phyloP scores from a whole-genome alignment of 2,113 vertebrate genomes.

The Clarias magur region DNA sequence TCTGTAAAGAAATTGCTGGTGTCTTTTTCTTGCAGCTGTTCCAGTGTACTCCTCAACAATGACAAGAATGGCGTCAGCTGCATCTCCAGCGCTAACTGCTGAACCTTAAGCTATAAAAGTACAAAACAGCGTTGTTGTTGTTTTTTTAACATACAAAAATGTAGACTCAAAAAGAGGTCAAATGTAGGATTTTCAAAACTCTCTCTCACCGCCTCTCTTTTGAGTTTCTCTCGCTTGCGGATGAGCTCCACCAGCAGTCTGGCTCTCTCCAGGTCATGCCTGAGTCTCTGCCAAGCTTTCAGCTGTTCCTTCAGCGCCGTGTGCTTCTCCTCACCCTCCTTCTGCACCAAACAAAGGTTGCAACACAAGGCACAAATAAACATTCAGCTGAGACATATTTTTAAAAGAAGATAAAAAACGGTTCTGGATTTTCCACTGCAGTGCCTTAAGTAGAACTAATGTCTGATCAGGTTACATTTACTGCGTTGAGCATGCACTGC shows the following conservation, averaged over 20 bases:
- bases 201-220: slow-evolving; percentile 90
- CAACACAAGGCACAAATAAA: slow-evolving; percentile 28
- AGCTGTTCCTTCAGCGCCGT: slow-evolving; percentile 93
- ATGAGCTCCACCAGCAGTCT: slow-evolving; percentile 96
- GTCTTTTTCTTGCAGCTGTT: slow-evolving; percentile 96
- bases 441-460: neutral
- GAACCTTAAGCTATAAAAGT: slow-evolving; percentile 88
- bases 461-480: neutral
- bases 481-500: neutral
- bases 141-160: neutral
- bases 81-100: slow-evolving; percentile 95
- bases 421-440: neutral
- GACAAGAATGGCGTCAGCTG: slow-evolving; percentile 95
- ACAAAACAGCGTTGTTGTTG: neutral
- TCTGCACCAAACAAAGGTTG: slow-evolving; percentile 74
- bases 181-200: neutral
- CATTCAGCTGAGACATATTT: neutral
- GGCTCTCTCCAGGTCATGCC: slow-evolving; percentile 95
- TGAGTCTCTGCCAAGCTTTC: slow-evolving; percentile 96
- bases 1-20: slow-evolving; percentile 97
- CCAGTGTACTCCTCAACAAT: slow-evolving; percentile 89
- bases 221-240: slow-evolving; percentile 96
- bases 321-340: slow-evolving; percentile 93
- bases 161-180: neutral
- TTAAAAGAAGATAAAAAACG: neutral